Base-by-base conservation (phyloP, 1,140 invertebrate species). In the Maconellicoccus hirsutus region DNA sequence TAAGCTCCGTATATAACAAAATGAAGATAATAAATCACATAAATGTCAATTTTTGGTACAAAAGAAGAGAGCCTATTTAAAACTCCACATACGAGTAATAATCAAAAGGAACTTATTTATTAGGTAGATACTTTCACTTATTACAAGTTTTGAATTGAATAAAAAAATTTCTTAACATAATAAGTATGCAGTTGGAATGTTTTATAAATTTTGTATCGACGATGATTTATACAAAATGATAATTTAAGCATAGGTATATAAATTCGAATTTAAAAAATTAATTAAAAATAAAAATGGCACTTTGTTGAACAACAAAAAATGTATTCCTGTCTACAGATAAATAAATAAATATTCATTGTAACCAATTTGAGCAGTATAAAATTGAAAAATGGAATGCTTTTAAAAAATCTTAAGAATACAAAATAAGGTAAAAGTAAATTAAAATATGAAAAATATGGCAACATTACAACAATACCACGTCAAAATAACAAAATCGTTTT, bases 21-120 rank as follows among this genome's bases (percentile, higher is more conserved):
- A 33, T 33, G 29, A 19, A 52, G n/a, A 52, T 52, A 52, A 52
- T 52, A 52, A 52, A 52, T 52, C 42, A 52, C 42, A 52, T 52
- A 52, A 52, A 52, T 52, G 42, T 52, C 42, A 52, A 52, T 8
- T 16, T 52, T 52, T 52, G 42, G 42, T 52, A 52, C 12, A 52
- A 14, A 52, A 52, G 29, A 52, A 16, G 16, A 52, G 42, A 52
- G n/a, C 16, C 12, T 19, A 19, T 52, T 52, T 52, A 16, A 52
- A 52, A 52, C 12, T 33, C 29, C 3, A 33, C 42, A 8, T 52
- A 19, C n/a, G n/a, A n/a, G n/a, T 52, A 6, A 3, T 16, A 52
- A 8, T 52, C n/a, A 14, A 19, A 52, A 52, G 42, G 42, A 52
- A 52, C 42, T 52, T 52, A 52, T 52, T 52, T 52, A 52, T 52